Evolutionary conservation across 2,113 vertebrate species (phyloP).

Genomic region (Parus major): DNA sequence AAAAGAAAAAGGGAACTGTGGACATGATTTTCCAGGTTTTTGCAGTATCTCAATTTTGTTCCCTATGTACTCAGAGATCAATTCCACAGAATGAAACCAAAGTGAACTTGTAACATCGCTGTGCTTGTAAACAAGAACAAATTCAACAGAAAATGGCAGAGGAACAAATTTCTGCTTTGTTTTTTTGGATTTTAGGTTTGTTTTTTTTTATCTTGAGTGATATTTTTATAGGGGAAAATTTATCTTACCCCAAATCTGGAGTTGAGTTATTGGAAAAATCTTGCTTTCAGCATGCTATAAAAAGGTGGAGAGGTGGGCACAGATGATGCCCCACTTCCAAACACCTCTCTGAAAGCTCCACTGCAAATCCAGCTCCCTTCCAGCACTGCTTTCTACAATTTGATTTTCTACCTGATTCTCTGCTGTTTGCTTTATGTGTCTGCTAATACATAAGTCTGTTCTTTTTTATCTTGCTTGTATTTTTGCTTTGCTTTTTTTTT

Average conservation of each 20-base stretch:
- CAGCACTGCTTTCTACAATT: neutral
- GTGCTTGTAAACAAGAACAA: neutral
- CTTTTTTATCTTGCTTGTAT: conserved; percentile 26
- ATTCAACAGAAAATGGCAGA: neutral
- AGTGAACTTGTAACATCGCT: neutral
- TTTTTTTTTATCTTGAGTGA: neutral
- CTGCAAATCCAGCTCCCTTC: neutral
- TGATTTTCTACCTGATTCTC: neutral
- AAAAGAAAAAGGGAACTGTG: neutral
- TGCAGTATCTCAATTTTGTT: neutral
- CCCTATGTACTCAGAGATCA: neutral
- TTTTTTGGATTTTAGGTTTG: neutral
- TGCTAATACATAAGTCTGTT: conserved; percentile 36
- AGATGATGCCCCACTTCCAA: neutral
- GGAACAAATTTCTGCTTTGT: neutral
- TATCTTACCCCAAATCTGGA: neutral
- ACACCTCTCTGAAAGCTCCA: neutral
- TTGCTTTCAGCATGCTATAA: neutral
- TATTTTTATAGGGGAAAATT: neutral
- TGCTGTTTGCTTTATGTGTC: conserved; percentile 7
- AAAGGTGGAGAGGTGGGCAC: neutral
- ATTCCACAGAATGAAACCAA: neutral
- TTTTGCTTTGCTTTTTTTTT: neutral
- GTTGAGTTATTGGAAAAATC: neutral
- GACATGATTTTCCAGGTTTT: neutral